Percentiles rank a stretch among this genome's conserved stretches.
Conservation (phyloP, 2,888 invertebrate genomes). For the Phortica okadai region DNA sequence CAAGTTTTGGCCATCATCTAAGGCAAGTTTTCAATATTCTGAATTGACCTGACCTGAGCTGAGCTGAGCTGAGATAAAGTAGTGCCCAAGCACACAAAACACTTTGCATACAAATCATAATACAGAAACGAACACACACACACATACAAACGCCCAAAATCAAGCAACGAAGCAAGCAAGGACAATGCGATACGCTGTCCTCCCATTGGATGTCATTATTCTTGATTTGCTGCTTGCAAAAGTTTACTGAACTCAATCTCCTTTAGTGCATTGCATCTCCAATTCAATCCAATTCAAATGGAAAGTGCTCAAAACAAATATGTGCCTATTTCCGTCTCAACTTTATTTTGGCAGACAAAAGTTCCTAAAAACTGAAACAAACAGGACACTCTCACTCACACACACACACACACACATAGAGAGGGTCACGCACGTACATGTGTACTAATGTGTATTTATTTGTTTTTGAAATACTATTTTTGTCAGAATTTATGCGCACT, state of each 20-base stretch:
- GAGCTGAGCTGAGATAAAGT: too few species aligned
- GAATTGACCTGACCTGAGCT: background rate
- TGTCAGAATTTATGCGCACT: slow-evolving; percentile 24
- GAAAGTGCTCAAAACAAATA: slow-evolving; percentile 3
- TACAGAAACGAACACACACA: background rate
- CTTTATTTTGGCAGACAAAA: slow-evolving; percentile 1
- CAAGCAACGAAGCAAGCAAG: background rate
- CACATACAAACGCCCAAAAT: slow-evolving; percentile 5
- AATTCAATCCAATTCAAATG: too few species aligned
- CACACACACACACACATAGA: background rate
- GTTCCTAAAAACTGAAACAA: background rate
- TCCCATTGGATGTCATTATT: slow-evolving; percentile 20
- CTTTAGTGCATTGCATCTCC: background rate
- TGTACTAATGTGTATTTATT: slow-evolving; percentile 30
- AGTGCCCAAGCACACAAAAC: background rate
- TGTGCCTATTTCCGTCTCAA: slow-evolving; percentile 31
- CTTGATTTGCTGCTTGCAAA: slow-evolving; percentile 24
- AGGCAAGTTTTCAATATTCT: slow-evolving; percentile 14
- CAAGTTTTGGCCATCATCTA: background rate
- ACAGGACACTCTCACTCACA: background rate
- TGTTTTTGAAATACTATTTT: slow-evolving; percentile 27
- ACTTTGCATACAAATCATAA: slow-evolving; percentile 30
- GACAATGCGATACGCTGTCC: background rate
- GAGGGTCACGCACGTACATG: background rate
- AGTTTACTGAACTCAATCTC: background rate